A percentile compares a stretch with the other conserved stretches of the same genome.
phyloP scores from a whole-genome alignment of 2,113 vertebrate species.

The Takifugu bimaculatus region DNA sequence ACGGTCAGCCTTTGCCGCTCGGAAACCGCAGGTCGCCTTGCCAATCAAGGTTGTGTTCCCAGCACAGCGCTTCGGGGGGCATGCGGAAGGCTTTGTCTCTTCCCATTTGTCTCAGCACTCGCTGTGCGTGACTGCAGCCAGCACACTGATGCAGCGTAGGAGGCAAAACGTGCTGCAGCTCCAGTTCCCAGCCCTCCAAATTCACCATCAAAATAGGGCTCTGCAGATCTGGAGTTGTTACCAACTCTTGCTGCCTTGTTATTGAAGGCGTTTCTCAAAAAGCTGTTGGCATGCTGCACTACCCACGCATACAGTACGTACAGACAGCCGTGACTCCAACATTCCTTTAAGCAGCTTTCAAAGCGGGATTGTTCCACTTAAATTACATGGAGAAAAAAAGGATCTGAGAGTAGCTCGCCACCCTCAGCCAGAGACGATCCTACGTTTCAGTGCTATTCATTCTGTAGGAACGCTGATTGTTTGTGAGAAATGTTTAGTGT shows the following conservation, averaged over 20 bases:
- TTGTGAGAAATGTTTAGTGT: conserved; percentile 39
- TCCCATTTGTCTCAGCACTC: conserved; percentile 65
- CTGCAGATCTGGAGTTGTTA: conserved; percentile 31
- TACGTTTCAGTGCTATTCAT: conserved; percentile 27
- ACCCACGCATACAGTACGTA: conserved; percentile 7
- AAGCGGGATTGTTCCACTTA: conserved; percentile 27
- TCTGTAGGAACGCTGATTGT: conserved; percentile 24
- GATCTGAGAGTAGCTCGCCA: conserved; percentile 42
- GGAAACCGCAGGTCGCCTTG: conserved; percentile 55
- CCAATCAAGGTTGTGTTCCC: conserved; percentile 65
- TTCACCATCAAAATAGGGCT: conserved; percentile 27
- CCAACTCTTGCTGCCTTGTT: conserved; percentile 46
- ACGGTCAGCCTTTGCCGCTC: conserved; percentile 40
- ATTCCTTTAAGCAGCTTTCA: conserved; percentile 40
- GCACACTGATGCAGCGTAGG: conserved; percentile 47
- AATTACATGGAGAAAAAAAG: conserved; percentile 61
- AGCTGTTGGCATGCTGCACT: conserved; percentile 24
- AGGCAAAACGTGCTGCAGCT: conserved; percentile 44
- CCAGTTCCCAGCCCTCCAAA: conserved; percentile 35
- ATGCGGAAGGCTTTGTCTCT: conserved; percentile 71
- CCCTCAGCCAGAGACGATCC: conserved; percentile 42
- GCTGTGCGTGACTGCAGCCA: conserved; percentile 60
- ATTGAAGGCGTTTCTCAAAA: conserved; percentile 31
- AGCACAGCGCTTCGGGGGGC: conserved; percentile 51
- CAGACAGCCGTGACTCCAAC: conserved; percentile 7